Conservation (phyloP, 2,113 vertebrate genomes). For the Accipiter virgatus region DNA sequence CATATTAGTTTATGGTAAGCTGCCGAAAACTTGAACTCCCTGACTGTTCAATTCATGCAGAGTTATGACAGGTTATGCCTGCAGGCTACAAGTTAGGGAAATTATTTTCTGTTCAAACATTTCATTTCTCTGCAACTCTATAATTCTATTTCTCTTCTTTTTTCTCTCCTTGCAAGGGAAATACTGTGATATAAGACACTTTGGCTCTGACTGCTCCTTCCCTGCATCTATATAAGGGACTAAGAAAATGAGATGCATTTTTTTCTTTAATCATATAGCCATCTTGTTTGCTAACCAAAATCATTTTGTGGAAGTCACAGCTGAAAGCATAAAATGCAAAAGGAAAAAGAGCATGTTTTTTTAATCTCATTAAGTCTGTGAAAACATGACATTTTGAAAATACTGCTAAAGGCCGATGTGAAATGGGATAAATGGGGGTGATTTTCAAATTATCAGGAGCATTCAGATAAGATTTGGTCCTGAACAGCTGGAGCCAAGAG, state of each 20-base stretch:
- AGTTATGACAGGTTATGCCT: conserved; percentile 68
- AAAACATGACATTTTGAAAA: conserved; percentile 12
- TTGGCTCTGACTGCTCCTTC: not conserved
- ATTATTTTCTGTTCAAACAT: conserved; percentile 75
- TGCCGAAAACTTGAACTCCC: conserved; percentile 63
- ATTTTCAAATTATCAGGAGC: not conserved
- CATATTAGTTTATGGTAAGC: conserved; percentile 65
- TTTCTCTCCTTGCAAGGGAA: not conserved
- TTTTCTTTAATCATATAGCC: conserved; percentile 35
- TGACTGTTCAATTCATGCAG: conserved; percentile 62
- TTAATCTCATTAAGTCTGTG: not conserved
- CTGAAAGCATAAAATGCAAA: not conserved
- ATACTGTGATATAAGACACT: not conserved
- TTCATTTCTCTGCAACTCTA: conserved; percentile 62
- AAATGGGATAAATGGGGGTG: not conserved
- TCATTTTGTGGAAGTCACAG: conserved; percentile 21
- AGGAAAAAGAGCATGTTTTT: not conserved
- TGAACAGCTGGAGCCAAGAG: not conserved
- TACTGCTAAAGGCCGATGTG: not conserved
- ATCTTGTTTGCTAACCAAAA: conserved; percentile 52
- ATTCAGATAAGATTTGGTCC: not conserved
- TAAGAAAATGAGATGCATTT: not conserved
- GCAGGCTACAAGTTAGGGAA: conserved; percentile 66
- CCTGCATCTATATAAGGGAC: not conserved
- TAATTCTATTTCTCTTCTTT: conserved; percentile 40